These are phyloP conservation scores for Harlomillsia oculata DNA, from an alignment of 1,140 invertebrate genomes.

Conservation along the genomic window DNA sequence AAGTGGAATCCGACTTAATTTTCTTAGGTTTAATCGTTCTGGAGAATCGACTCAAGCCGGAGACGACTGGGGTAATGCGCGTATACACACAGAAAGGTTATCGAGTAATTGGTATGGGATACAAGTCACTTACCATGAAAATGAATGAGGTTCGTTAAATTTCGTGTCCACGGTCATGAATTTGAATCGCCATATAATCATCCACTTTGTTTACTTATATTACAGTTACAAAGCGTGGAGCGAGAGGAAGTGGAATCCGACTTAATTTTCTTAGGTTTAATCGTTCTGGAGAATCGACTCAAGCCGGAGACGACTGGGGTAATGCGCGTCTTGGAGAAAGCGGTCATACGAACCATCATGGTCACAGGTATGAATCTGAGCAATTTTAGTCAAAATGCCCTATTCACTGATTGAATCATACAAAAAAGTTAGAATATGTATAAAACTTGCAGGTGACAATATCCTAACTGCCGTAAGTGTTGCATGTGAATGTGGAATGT, in stretches of 20 bases:
- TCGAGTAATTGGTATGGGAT: too few species aligned
- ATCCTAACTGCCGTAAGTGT: conserved; percentile 86
- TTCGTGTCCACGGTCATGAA: neutral
- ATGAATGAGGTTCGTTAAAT: neutral
- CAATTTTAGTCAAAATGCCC: neutral
- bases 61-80: conserved; percentile 65
- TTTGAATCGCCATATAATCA: neutral
- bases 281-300: conserved; percentile 81
- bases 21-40: conserved; percentile 80
- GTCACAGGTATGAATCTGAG: conserved; percentile 62
- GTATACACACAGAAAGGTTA: too few species aligned
- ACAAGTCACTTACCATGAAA: neutral
- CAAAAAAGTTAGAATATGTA: too few species aligned
- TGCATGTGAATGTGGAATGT: conserved; percentile 78
- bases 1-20: conserved; percentile 66
- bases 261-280: conserved; percentile 71
- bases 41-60: conserved; percentile 80
- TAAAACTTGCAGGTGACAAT: conserved; percentile 76
- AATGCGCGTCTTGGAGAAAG: conserved; percentile 62
- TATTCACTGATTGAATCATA: too few species aligned
- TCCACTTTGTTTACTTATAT: neutral
- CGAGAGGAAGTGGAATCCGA: conserved; percentile 65
- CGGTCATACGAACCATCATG: conserved; percentile 80
- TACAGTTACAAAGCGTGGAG: conserved; percentile 45
- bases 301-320: conserved; percentile 72